Evolutionary conservation across 2,113 vertebrate species (phyloP).

Genomic region (Melospiza georgiana): DNA sequence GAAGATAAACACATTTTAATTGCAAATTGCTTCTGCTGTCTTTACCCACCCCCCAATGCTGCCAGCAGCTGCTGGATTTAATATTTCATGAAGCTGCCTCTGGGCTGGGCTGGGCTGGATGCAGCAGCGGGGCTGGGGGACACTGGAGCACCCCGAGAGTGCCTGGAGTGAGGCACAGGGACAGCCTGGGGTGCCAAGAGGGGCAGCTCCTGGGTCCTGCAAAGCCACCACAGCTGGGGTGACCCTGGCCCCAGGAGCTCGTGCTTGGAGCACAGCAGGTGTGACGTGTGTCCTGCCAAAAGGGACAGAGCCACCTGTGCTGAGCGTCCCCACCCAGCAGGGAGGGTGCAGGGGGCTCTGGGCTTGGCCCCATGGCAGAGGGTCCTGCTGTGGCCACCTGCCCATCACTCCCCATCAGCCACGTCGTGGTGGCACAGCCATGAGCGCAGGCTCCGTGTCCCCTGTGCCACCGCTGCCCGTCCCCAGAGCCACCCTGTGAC

Average conservation of each 20-base stretch:
- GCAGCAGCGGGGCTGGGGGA: not conserved
- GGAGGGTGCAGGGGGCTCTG: accelerated
- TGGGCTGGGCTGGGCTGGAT: not conserved
- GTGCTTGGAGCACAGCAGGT: not conserved
- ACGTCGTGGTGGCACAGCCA: accelerated
- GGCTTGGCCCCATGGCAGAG: not conserved
- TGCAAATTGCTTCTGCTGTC: conserved; percentile 52
- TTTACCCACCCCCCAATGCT: not conserved
- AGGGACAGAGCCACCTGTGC: not conserved
- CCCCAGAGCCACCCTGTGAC: accelerated
- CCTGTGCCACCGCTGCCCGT: accelerated
- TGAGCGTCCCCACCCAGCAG: accelerated
- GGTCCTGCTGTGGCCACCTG: accelerated
- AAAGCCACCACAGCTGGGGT: not conserved
- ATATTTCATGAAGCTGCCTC: conserved; percentile 9
- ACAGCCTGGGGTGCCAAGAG: not conserved
- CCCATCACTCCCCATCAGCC: accelerated
- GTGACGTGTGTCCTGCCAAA: accelerated
- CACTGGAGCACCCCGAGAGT: not conserved
- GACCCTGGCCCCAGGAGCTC: not conserved
- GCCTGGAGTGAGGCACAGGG: accelerated
- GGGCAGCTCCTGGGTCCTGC: not conserved
- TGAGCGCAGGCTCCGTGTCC: accelerated
- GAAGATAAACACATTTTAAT: conserved; percentile 61
- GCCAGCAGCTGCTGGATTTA: conserved; percentile 39